Percentiles rank a stretch among this genome's conserved stretches.
These are phyloP conservation scores for Macrotus californicus DNA, from an alignment of 2,113 vertebrate species.

Conservation along the genomic window DNA sequence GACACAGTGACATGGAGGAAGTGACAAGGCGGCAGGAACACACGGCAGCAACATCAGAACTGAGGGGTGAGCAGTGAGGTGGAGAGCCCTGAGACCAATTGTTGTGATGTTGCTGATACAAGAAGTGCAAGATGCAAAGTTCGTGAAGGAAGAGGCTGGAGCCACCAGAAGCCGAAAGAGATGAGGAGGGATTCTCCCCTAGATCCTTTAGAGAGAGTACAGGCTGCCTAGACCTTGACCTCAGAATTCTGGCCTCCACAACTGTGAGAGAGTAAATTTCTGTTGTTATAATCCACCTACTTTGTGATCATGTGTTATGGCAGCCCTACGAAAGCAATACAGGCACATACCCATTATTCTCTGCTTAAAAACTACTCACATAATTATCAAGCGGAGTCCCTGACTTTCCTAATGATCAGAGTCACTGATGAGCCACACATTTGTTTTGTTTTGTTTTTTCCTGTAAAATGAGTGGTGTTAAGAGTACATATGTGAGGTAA, in stretches of 20 bases:
- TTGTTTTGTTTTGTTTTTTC: not conserved
- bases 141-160: not conserved
- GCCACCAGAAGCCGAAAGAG: not conserved
- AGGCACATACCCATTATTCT: not conserved
- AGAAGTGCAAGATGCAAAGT: not conserved
- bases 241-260: not conserved
- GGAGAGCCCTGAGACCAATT: not conserved
- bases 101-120: fast-evolving
- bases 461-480: not conserved
- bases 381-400: not conserved
- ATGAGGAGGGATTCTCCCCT: not conserved
- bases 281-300: not conserved
- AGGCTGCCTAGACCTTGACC: no score
- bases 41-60: not conserved
- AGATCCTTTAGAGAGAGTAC: not conserved
- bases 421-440: not conserved
- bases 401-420: not conserved
- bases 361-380: not conserved
- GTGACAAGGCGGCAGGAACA: not conserved
- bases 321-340: not conserved
- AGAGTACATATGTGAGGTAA: not conserved
- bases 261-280: not conserved
- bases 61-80: not conserved
- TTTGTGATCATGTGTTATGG: not conserved
- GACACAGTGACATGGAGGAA: not conserved